Base-by-base conservation (phyloP, 2,797 vertebrate genomes). In the Pantherophis alleghaniensis region DNA sequence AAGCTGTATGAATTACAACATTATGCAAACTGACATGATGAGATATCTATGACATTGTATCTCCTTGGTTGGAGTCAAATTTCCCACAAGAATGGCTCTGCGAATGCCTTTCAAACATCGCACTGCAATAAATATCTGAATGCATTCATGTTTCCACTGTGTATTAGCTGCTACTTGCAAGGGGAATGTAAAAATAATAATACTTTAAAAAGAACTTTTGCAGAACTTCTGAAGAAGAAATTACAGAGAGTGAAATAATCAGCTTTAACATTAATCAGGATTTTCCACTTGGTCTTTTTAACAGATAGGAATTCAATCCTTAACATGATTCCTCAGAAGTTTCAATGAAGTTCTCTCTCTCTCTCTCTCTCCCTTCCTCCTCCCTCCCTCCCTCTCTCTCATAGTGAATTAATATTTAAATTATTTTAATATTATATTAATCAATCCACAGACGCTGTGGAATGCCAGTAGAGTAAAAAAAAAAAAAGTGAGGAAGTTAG, bases 151-250 rank as follows among this genome's bases (percentile, higher is more conserved):
- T 3, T 47, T 89, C 94, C 53, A 0, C 66, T 0, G 13, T n/a
- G 91, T 63, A 79, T 26, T 92, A 91, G 87, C 90, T 93, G 20
- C 13, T 90, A 92, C 95, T 94, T 94, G 92, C 5, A 63, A 57
- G 60, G 83, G 55, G 91, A 95, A 94, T 56, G 91, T 86, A 12
- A 55, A 93, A 74, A 47, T 83, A 83, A 83, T 47, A 83, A 12
- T 47, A 83, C 74, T 83, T 83, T 24, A 6, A 26, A 32, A 90
- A 86, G 22, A 63, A n/a, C 6, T 51, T 57, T 92, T 28, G 47
- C 28, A 13, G 11, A 18, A 9, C 9, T 14, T 74, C 87, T 60
- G 47, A 86, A 91, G 86, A 87, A 87, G 9, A 47, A 79, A 83
- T 47, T 47, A 24, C 37, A 83, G 74, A 83, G 20, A 83, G 20